These are phyloP conservation scores for Bactericera cockerelli DNA, from an alignment of 1,140 invertebrate species.

Conservation along the genomic window DNA sequence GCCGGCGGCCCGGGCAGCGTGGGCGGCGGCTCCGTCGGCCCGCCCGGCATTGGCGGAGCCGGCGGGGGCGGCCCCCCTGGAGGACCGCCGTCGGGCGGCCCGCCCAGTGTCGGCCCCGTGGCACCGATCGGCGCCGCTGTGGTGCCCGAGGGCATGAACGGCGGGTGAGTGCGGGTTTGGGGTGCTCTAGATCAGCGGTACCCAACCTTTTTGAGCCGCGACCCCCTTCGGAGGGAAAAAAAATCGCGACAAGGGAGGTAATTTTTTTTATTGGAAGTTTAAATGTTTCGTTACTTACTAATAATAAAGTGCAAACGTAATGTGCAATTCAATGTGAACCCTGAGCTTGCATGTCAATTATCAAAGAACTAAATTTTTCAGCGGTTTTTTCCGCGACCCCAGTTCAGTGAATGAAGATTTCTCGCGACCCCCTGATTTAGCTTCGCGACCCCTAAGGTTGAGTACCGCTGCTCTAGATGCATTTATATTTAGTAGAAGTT, in stretches of 20 bases:
- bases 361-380: neutral
- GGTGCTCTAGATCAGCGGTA: neutral
- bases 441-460: neutral
- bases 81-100: neutral
- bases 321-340: too few relatives aligned
- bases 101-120: neutral
- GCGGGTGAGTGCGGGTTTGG: conserved; percentile 13
- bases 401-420: too few relatives aligned
- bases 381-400: too few relatives aligned
- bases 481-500: neutral
- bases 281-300: too few relatives aligned
- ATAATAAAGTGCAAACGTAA: too few relatives aligned
- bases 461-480: too few relatives aligned
- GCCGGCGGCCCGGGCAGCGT: conserved; percentile 16
- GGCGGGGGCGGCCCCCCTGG: neutral
- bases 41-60: too few relatives aligned
- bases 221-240: too few relatives aligned
- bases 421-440: too few relatives aligned
- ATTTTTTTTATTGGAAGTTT: too few relatives aligned
- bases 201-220: too few relatives aligned
- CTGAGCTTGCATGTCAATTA: too few relatives aligned
- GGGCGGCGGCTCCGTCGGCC: neutral
- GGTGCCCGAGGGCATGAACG: conserved; percentile 18
- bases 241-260: neutral
- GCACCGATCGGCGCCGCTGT: conserved; percentile 9